Conservation (phyloP, 2,113 vertebrate genomes). For the Philantomba maxwellii region DNA sequence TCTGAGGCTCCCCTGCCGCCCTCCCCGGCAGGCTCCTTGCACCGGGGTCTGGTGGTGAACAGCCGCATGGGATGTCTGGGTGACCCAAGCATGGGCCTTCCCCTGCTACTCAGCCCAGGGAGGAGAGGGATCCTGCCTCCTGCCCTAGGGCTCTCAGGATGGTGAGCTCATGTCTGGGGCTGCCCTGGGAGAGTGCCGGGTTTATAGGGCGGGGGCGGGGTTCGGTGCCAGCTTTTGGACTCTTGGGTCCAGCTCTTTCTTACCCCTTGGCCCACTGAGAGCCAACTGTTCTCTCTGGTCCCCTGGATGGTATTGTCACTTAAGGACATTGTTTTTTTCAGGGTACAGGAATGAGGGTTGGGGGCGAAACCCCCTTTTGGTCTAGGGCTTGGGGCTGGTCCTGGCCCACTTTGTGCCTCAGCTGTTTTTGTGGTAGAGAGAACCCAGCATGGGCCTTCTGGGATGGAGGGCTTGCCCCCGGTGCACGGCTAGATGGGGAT, state of each 20-base stretch:
- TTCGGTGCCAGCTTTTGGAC: background rate
- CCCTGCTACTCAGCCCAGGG: background rate
- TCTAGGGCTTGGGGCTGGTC: background rate
- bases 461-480: background rate
- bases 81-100: background rate
- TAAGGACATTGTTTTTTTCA: background rate
- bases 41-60: background rate
- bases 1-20: background rate
- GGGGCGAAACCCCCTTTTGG: background rate
- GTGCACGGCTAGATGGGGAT: background rate
- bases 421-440: background rate
- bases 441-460: background rate
- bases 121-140: conserved; percentile 1
- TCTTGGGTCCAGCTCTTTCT: background rate
- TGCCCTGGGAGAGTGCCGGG: conserved; percentile 43
- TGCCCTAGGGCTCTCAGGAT: conserved; percentile 17
- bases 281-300: background rate
- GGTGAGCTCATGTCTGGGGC: conserved; percentile 70
- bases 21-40: background rate
- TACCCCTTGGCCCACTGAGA: background rate
- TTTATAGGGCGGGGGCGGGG: background rate
- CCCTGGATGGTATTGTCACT: background rate
- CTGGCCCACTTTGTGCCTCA: background rate
- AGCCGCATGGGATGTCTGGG: background rate
- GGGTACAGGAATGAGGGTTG: background rate